A percentile compares a stretch with the other conserved stretches of the same genome.
Evolutionary conservation across 2,113 vertebrate species (phyloP).

Genomic region (Ptilonorhynchus violaceus): DNA sequence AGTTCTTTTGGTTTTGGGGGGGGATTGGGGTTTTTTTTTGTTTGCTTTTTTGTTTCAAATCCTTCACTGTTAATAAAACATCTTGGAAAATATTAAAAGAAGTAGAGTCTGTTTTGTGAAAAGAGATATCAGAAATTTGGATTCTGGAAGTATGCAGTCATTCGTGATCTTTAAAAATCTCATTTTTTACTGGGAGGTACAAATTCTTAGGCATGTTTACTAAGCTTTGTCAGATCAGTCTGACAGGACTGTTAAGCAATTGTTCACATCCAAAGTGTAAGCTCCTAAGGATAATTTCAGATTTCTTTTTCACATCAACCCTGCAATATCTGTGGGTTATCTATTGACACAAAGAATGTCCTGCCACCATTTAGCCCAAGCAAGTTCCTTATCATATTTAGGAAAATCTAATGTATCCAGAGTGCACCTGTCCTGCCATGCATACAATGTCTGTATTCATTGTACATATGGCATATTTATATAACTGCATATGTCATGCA

Average conservation of each 20-base stretch:
- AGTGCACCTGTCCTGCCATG: not conserved
- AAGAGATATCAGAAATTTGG: not conserved
- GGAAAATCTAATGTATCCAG: not conserved
- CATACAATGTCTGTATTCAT: rapidly evolving
- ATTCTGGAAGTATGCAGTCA: not conserved
- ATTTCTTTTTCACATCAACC: not conserved
- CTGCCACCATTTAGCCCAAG: not conserved
- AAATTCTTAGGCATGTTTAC: not conserved
- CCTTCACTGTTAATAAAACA: not conserved
- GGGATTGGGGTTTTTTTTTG: not conserved
- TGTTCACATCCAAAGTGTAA: not conserved
- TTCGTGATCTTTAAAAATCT: not conserved
- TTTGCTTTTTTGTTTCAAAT: not conserved
- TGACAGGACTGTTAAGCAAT: not conserved
- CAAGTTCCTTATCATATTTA: not conserved
- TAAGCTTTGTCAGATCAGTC: not conserved
- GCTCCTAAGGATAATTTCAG: not conserved
- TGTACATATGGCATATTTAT: not conserved
- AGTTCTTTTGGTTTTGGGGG: not conserved
- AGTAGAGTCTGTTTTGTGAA: not conserved
- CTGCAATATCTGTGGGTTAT: no score
- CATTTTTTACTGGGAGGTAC: not conserved
- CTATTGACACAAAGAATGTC: not conserved
- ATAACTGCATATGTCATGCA: not conserved
- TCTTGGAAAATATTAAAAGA: not conserved